Evolutionary conservation across 1,140 invertebrate genomes (phyloP), one percentile per base, ranked within the genome.

Genomic region (Hirudo medicinalis): DNA sequence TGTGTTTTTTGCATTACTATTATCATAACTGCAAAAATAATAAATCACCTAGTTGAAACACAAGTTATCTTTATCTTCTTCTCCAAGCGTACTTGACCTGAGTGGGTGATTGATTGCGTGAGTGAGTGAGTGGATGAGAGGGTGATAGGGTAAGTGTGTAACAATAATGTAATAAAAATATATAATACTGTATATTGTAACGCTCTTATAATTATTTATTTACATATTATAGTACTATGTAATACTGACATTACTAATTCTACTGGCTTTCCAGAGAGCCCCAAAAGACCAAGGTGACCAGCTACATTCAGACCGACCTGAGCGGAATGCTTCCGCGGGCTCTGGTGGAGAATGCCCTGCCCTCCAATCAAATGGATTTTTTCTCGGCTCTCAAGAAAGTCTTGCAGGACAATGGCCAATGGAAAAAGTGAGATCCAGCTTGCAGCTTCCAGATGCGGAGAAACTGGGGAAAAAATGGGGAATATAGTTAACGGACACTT

Each of bases 221-320:
- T 57, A 25, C 9, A n/a, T 57, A 25, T 57, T 3, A n/a, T 20
- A n/a, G 9, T 9, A 25, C 54, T 5, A 63, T 25, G 1, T 63
- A 25, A 63, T 20, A 63, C 4, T 63, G 2, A 63, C 19, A 63
- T 8, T n/a, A n/a, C n/a, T 57, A 57, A 57, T 57, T n/a, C 20
- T 9, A 27, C 9, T 3, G 19, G 17, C 20, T 68, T 75, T 74
- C n/a, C 74, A 79, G 78, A 19, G 76, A 78, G 32, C 75, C 77
- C 32, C 74, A 76, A 54, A 75, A 76, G 36, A 76, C 77, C 27
- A 77, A 73, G 49, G 55, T 79, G 60, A 74, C 78, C 22, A 78
- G 72, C 36, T 74, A 77, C 54, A 77, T 78, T 54, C 78, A 79
- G 73, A 76, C 78, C 19, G 78, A 78, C 53, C 78, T 79, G 17